A percentile compares a stretch with the other conserved stretches of the same genome.
phyloP scores from a whole-genome alignment of 2,113 vertebrate genomes.

The Aptenodytes forsteri region DNA sequence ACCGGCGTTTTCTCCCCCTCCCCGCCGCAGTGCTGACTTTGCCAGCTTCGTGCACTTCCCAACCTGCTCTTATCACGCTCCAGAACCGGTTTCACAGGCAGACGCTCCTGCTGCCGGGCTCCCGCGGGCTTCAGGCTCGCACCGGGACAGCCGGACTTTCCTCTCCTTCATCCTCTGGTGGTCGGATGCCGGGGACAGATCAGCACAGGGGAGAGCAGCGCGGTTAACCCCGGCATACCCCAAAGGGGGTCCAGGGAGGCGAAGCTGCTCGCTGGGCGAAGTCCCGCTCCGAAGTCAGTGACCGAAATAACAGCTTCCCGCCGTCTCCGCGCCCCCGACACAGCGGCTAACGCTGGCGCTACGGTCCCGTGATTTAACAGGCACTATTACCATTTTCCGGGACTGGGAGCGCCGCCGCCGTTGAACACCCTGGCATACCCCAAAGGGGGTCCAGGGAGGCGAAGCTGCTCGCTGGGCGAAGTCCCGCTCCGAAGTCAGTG shows the following conservation, averaged over 20 bases:
- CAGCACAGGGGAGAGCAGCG: not conserved
- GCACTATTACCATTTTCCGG: not conserved
- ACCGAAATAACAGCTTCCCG: not conserved
- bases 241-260: not conserved
- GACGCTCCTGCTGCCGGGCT: not conserved
- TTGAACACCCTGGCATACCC: not conserved
- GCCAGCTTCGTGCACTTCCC: not conserved
- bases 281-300: not conserved
- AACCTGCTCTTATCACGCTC: not conserved
- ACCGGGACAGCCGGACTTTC: not conserved
- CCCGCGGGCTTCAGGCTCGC: not conserved
- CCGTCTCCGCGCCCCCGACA: rapidly evolving
- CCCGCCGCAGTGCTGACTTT: not conserved
- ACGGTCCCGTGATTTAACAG: not conserved
- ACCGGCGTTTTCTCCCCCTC: not conserved
- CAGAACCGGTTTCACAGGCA: not conserved
- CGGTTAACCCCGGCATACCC: rapidly evolving
- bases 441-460: not conserved
- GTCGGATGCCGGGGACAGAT: not conserved
- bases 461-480: not conserved
- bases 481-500: not conserved
- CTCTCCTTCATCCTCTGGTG: not conserved
- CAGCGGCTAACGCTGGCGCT: not conserved
- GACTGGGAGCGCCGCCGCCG: not conserved
- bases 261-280: not conserved